Base-by-base conservation (phyloP, 2,797 vertebrate species). In the Scolopax bukidnonensis region DNA sequence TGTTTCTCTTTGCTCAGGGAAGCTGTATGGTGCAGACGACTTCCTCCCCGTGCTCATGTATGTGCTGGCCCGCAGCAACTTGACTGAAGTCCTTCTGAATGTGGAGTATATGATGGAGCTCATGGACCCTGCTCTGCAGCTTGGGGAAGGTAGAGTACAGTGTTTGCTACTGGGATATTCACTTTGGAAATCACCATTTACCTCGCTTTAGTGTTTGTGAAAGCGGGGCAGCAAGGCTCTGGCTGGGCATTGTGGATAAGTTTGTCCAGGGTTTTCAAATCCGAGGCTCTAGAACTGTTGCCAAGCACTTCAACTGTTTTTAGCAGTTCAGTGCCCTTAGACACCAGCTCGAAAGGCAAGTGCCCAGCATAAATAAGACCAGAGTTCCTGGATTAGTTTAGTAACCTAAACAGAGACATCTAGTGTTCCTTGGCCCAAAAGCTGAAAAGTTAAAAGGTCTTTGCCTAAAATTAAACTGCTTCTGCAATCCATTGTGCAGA, bases 91-190 rank as follows among this genome's bases (percentile, higher is more conserved):
- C 90, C 98, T 99, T 91, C 95, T 99, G 92, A 98, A 99, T 53
- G 99, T 99, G 63, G 99, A 99, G 87, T 99, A 99, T 75, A 99
- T 99, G 99, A 99, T 99, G 99, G 99, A 99, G 97, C 97, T 99
- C 95, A 99, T 99, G 99, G 99, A 99, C 85, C 99, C 99, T 2
- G 98, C 99, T 9, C 97, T 99, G 94, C 99, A 99, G 90, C 98
- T 99, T 16, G 99, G 99, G 92, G 99, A 99, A 98, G 99, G 99
- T 99, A 96, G 75, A 93, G 51, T 40, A 94, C 19, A 21, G 54
- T n/a, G 59, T 24, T 8, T 27, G 32, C 12, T 32, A 10, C 48
- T 27, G 20, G n/a, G 28, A 57, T 75, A 33, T 36, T 89, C 28
- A 13, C 70, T 81, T 59, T 30, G 43, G 21, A 89, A 89, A 80